Base-by-base conservation (phyloP, 2,797 vertebrate genomes). In the Botia almorhae region DNA sequence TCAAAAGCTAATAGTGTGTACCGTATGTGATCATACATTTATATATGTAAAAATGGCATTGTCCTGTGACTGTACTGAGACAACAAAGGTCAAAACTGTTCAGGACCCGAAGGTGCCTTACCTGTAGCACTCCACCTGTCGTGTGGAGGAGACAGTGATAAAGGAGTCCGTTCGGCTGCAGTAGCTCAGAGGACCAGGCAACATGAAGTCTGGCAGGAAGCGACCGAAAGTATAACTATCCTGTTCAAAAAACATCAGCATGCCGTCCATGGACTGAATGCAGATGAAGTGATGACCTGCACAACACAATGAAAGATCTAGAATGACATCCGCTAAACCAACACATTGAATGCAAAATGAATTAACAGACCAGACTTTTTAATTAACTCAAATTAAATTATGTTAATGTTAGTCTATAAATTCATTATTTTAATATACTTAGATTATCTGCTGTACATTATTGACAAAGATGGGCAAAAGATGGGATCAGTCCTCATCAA, bases 181-280 rank as follows among this genome's bases (percentile, higher is more conserved):
- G 92, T 99, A 98, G 67, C 92, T 85, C 78, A 99, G 88, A 0
- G 97, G 96, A 29, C 97, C 97, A 0, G 97, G 97, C 75, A 99
- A 91, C 85, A 99, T 93, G 89, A 96, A 98, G 6, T 95, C 96
- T 0, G 97, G 97, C n/a, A 99, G 93, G 87, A 97, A 98, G 16
- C 96, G 90, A 16, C 97, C 96, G 75, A 98, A 98, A 33, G 96
- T 94, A 6, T 95, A 99, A 86, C 96, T 98, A 90, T 99, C 97
- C 92, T 99, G 98, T 87, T 99, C 98, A 84, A 99, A 98, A 83
- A 99, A 91, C 96, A 97, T 98, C 75, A 99, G 93, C 96, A 99
- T 97, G 64, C 98, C 98, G 73, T 99, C 98, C 96, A 98, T 94
- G 11, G 97, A 99, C 91, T 99, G 98, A 87, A 99, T 96, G 69